Percentiles rank a stretch among this genome's conserved stretches.
phyloP scores from a whole-genome alignment of 1,140 invertebrate species.

The Formica selysi region DNA sequence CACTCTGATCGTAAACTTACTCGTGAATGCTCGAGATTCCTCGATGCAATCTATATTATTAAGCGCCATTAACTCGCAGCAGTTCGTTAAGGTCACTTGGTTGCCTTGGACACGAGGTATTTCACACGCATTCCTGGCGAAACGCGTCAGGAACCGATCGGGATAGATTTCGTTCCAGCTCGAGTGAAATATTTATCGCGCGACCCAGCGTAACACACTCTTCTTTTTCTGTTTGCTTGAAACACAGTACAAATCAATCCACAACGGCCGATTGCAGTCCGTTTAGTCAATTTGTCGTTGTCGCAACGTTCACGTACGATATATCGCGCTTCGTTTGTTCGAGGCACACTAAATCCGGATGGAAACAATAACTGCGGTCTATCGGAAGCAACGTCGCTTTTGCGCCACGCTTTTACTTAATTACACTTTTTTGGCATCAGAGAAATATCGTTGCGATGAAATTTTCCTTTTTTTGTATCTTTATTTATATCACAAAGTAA shows the following conservation, averaged over 20 bases:
- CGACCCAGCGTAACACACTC: background rate
- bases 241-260: background rate
- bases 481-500: background rate
- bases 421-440: background rate
- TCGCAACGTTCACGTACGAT: slow-evolving; percentile 25
- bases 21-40: slow-evolving; percentile 37
- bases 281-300: slow-evolving; percentile 38
- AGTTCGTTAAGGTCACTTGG: slow-evolving; percentile 53
- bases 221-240: slow-evolving; percentile 31
- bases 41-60: slow-evolving; percentile 56
- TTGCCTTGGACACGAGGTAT: slow-evolving; percentile 19
- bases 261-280: slow-evolving; percentile 1
- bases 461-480: background rate
- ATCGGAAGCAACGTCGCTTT: background rate
- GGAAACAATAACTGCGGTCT: slow-evolving; percentile 1
- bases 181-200: background rate
- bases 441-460: background rate
- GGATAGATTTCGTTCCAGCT: background rate
- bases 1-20: slow-evolving; percentile 28
- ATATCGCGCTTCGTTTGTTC: slow-evolving; percentile 11
- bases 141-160: slow-evolving; percentile 16
- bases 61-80: slow-evolving; percentile 51
- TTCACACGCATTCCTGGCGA: slow-evolving; percentile 33
- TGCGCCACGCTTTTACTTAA: background rate
- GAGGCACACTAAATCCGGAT: background rate